Percentiles rank a stretch among this genome's conserved stretches.
Conservation (phyloP, 37 sponge, comb jelly and placozoan genomes). For the Beroe forskalii region DNA sequence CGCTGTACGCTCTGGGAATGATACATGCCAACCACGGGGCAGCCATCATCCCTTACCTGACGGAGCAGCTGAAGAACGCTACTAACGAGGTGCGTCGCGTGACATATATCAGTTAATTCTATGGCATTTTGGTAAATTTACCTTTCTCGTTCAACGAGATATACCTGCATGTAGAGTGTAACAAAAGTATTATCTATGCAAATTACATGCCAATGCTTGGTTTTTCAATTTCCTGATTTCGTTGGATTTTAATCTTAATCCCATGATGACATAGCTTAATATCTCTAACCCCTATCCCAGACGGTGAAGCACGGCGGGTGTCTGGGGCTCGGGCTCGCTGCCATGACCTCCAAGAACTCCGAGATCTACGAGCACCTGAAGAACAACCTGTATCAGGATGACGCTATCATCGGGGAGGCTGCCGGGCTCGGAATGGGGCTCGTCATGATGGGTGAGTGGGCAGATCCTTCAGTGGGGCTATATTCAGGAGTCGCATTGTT, state of each 20-base stretch:
- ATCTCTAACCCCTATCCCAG: too few relatives aligned
- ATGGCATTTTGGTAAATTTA: too few relatives aligned
- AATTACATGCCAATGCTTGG: too few relatives aligned
- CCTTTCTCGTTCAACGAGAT: too few relatives aligned
- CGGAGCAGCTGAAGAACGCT: constrained; percentile 78
- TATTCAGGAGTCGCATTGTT: too few relatives aligned
- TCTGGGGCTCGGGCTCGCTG: constrained; percentile 94
- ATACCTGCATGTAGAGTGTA: too few relatives aligned
- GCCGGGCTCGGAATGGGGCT: constrained; percentile 97
- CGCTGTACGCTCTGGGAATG: constrained; percentile 95
- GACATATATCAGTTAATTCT: too few relatives aligned
- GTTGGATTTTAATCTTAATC: too few relatives aligned
- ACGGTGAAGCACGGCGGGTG: constrained; percentile 94
- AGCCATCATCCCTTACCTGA: constrained; percentile 81
- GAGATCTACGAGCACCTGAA: constrained; percentile 86
- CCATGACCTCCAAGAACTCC: constrained; percentile 77
- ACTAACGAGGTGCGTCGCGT: constrained; percentile 75
- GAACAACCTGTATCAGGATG: constrained; percentile 87
- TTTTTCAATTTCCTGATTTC: too few relatives aligned
- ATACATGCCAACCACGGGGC: constrained; percentile 97
- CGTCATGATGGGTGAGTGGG: constrained; percentile 90
- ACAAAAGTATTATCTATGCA: too few relatives aligned
- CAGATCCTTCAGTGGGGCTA: too few relatives aligned
- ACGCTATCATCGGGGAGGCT: constrained; percentile 96
- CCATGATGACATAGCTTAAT: too few relatives aligned